Base-by-base conservation (phyloP, 2,888 invertebrate genomes). In the Eumacrocentrus americanus region DNA sequence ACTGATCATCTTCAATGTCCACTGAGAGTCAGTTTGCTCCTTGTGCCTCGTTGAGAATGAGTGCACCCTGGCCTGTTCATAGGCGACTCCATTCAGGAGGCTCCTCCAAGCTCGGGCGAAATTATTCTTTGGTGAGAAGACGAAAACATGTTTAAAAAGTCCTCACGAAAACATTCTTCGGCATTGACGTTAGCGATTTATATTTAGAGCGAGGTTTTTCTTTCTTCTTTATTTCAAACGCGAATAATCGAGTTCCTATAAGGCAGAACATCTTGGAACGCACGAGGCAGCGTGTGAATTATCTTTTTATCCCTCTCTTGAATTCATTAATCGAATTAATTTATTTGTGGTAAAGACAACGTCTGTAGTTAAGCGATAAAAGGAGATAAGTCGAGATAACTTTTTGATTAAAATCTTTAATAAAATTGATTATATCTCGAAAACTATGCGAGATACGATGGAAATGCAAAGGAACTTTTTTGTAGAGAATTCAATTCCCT, bases 61-160 rank as follows among this genome's bases (percentile, higher is more conserved):
- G 88, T 79, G 89, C 86, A 72, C 91, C 90, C 79, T 91, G 91
- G 91, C 88, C 90, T 67, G 86, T 91, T 70, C 86, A 85, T 73
- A 88, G 87, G 72, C 87, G 86, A 55, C 81, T 84, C 62, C 83
- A 83, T 66, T 84, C 83, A 40, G 83, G 82, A 11, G 40, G 67
- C 69, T 58, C 54, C 59, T n/a, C n/a, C 6, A 35, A n/a, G n/a
- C 69, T 67, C 58, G 64, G 80, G 72, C 64, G 81, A 79, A 38
- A 47, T 47, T 9, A 7, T n/a, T n/a, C n/a, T 20, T 29, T 23
- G 50, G 51, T 54, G 60, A 51, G 52, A 44, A 3, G 18, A 40
- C 9, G 6, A 20, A 22, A 9, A 11, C 44, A 44, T n/a, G n/a
- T 22, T 9, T 40, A 2, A 2, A 3, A 6, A 16, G 7, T 11